Conservation (phyloP, 2,797 vertebrate species). For the Arrhamphus sclerolepis region DNA sequence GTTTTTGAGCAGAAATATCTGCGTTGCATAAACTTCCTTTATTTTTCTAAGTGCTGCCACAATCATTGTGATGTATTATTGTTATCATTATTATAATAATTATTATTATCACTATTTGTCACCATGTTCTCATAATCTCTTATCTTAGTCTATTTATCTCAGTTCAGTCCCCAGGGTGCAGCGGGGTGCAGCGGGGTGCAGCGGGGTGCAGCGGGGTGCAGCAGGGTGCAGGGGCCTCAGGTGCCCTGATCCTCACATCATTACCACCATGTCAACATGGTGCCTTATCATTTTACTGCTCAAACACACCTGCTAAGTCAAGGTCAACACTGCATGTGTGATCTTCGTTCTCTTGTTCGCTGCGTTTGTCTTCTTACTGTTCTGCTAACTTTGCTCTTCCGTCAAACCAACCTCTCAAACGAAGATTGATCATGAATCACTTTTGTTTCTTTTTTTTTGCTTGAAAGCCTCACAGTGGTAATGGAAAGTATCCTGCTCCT, state of each 20-base stretch:
- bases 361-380: not conserved
- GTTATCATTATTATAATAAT: no score
- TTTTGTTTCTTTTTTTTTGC: no score
- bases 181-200: no score
- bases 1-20: not conserved
- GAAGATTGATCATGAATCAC: constrained; percentile 1
- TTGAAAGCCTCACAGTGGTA: not conserved
- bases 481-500: constrained; percentile 7
- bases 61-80: not conserved
- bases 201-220: no score
- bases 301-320: constrained; percentile 1
- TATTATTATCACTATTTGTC: no score
- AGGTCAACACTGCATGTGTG: constrained; percentile 26
- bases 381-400: not conserved
- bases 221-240: not conserved
- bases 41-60: not conserved
- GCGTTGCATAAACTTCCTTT: not conserved
- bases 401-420: constrained; percentile 7
- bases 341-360: not conserved
- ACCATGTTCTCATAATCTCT: no score
- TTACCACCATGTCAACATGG: constrained; percentile 37
- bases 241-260: constrained; percentile 32
- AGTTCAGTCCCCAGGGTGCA: not conserved
- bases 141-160: not conserved
- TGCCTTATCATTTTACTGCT: constrained; percentile 24